Evolutionary conservation across 2,797 vertebrate species (phyloP).

Genomic region (Danio aesculapii): DNA sequence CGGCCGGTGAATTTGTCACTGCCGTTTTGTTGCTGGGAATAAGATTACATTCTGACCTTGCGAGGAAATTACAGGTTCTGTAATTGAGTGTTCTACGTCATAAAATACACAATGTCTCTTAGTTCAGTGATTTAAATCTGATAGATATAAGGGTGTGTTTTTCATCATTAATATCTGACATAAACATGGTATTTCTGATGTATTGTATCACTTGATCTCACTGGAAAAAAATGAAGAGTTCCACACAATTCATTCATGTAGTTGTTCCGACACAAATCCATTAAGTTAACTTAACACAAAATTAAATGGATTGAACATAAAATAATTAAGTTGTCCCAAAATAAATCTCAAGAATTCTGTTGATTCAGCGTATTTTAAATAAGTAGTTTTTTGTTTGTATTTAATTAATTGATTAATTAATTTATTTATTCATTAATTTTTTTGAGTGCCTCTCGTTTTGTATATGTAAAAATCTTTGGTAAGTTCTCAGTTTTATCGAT

Average conservation of each 20-base stretch:
- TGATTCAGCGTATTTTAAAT: too few species aligned
- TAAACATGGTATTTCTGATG: not conserved
- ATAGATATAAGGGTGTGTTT: not conserved
- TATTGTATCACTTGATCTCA: not conserved
- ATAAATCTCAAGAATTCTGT: too few species aligned
- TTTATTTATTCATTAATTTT: too few species aligned
- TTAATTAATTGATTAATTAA: too few species aligned
- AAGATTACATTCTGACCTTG: constrained; percentile 44
- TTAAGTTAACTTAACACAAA: too few species aligned
- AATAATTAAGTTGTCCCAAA: too few species aligned
- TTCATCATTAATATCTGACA: not conserved
- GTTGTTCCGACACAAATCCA: too few species aligned
- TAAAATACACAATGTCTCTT: constrained; percentile 13
- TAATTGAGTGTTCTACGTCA: constrained; percentile 14
- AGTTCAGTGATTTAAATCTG: constrained; percentile 17
- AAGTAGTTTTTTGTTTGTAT: too few species aligned
- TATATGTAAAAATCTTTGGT: not conserved
- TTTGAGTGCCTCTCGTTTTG: not conserved
- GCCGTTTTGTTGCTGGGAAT: constrained; percentile 29
- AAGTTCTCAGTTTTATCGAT: not conserved
- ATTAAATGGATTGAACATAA: too few species aligned
- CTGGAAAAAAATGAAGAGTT: too few species aligned
- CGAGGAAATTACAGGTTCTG: constrained; percentile 19
- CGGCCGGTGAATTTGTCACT: constrained; percentile 41
- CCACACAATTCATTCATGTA: too few species aligned